These are phyloP conservation scores for Battus philenor DNA, from an alignment of 1,140 invertebrate species.

Conservation along the genomic window DNA sequence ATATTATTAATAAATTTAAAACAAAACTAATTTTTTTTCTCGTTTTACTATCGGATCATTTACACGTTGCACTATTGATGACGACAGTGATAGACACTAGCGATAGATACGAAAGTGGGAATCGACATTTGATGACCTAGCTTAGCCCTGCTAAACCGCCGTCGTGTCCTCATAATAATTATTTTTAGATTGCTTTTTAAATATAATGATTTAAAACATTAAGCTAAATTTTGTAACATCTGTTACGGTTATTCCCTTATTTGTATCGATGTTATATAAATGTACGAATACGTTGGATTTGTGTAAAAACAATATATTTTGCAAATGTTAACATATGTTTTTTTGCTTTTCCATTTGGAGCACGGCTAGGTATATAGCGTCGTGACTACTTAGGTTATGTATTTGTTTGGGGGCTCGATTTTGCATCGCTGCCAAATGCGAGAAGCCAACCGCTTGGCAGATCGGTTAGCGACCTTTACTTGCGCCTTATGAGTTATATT, in stretches of 20 bases:
- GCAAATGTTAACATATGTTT: too few species aligned
- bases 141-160: slow-evolving; percentile 53
- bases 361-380: slow-evolving; percentile 6
- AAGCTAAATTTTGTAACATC: slow-evolving; percentile 43
- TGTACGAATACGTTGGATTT: too few species aligned
- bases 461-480: slow-evolving; percentile 26
- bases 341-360: too few species aligned
- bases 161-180: slow-evolving; percentile 42
- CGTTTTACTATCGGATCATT: slow-evolving; percentile 24
- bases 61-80: slow-evolving; percentile 36
- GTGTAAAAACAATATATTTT: too few species aligned
- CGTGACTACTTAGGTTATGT: slow-evolving; percentile 27
- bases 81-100: slow-evolving; percentile 38
- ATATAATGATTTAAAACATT: slow-evolving; percentile 30
- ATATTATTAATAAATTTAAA: not conserved
- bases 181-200: slow-evolving; percentile 62
- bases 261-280: slow-evolving; percentile 15
- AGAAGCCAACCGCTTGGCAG: slow-evolving; percentile 3
- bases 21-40: slow-evolving; percentile 27
- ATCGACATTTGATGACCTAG: slow-evolving; percentile 61
- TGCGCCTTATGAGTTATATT: slow-evolving; percentile 9
- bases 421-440: slow-evolving; percentile 4
- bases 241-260: slow-evolving; percentile 37
- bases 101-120: slow-evolving; percentile 53
- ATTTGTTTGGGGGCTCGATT: slow-evolving; percentile 30